Base-by-base conservation (phyloP, 2,888 invertebrate species). In the Pyrrhia umbra region DNA sequence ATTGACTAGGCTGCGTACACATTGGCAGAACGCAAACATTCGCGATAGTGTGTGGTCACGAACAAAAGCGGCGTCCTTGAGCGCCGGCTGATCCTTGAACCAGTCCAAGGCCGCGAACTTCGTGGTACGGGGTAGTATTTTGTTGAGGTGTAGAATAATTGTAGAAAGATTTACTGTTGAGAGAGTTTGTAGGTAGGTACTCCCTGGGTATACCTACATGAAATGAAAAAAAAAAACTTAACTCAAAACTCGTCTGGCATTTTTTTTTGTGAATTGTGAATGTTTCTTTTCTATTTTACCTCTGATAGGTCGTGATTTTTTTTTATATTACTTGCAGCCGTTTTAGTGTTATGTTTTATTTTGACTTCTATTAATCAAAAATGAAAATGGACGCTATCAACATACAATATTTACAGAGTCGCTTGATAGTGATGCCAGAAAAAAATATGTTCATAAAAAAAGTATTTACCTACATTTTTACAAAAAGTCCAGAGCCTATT, bases 61-160 rank as follows among this genome's bases (percentile, higher is more conserved):
- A 73, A 74, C 68, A 49, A 27, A 6, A 43, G 40, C 45, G 47
- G 45, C 43, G 69, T 68, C 79, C 62, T 78, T 68, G 58, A 50
- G 52, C 18, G 27, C 45, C 39, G 55, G 46, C n/a, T 57, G 16
- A 37, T 71, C 71, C 77, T 71, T 71, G 71, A 76, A 71, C 56
- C 23, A 8, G 4, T n/a, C 13, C 77, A 71, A 71, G 71, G 71
- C 57, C 65, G 10, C 66, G 77, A 71, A 76, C 72, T 75, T 49
- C n/a, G 47, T 25, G 68, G 37, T 13, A 18, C 37, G 49, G 40
- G 25, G 9, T 16, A 23, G 25, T 51, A 40, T 60, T 55, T 69
- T 43, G 52, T 54, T 47, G n/a, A 23, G 30, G 13, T 34, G 42
- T 27, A 10, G 34, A 50, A 43, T 42, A 13, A n/a, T 21, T 16